Percentiles rank a stretch among this genome's conserved stretches.
Evolutionary conservation across 1,140 invertebrate genomes (phyloP).

Genomic region (Trialeurodes vaporariorum): DNA sequence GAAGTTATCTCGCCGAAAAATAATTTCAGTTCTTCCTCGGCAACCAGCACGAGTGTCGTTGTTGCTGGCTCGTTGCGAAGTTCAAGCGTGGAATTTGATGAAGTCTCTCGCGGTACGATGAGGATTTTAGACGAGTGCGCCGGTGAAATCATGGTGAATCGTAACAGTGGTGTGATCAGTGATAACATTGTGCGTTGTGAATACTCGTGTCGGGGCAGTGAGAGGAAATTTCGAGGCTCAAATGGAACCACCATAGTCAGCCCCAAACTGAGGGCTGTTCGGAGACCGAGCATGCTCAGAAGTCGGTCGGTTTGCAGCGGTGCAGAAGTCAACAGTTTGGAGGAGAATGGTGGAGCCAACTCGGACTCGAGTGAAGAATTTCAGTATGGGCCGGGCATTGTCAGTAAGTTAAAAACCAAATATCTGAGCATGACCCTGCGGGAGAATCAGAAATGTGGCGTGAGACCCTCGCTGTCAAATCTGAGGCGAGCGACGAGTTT

Average conservation of each 20-base stretch:
- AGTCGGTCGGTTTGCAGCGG: not conserved
- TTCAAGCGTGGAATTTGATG: not conserved
- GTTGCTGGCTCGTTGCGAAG: not conserved
- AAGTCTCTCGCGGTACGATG: not conserved
- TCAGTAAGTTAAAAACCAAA: conserved; percentile 69
- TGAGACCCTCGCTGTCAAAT: conserved; percentile 46
- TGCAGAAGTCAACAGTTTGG: not conserved
- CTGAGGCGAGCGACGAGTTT: conserved; percentile 68
- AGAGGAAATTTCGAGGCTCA: not conserved
- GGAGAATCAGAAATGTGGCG: conserved; percentile 43
- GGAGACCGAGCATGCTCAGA: not conserved
- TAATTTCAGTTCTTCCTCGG: not conserved
- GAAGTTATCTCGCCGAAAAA: not conserved
- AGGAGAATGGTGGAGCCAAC: conserved; percentile 2
- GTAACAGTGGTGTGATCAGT: not conserved
- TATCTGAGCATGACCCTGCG: conserved; percentile 69
- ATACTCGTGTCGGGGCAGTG: not conserved
- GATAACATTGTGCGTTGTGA: not conserved
- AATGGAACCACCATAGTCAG: not conserved
- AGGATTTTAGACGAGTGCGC: not conserved
- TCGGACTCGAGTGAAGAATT: conserved; percentile 60
- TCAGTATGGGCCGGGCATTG: conserved; percentile 83
- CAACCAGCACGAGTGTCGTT: not conserved
- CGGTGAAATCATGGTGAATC: not conserved
- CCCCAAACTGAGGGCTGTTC: not conserved